A percentile compares a stretch with the other conserved stretches of the same genome.
Conservation (phyloP, 2,888 invertebrate genomes). For the Drosophila phalerata region DNA sequence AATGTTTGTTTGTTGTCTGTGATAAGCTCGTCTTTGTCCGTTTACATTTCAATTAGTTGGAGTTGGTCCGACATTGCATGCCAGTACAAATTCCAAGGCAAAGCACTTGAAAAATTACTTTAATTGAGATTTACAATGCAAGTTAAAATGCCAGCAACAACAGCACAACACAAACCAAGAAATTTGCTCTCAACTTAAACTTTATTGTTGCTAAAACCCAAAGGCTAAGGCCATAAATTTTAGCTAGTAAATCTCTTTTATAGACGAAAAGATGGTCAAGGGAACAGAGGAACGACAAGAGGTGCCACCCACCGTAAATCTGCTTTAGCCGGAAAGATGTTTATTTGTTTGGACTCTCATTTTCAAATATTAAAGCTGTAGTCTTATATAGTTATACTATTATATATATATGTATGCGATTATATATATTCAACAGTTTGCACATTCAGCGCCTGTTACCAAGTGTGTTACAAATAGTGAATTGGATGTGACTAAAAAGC, state of each 20-base stretch:
- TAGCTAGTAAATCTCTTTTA: conserved; percentile 71
- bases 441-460: conserved; percentile 71
- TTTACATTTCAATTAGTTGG: conserved; percentile 63
- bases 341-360: conserved; percentile 54
- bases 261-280: conserved; percentile 33
- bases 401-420: not conserved
- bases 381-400: conserved; percentile 26
- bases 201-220: conserved; percentile 34
- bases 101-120: conserved; percentile 51
- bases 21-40: conserved; percentile 31
- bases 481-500: conserved; percentile 62
- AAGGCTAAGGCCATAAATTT: conserved; percentile 66
- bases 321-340: conserved; percentile 43
- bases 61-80: conserved; percentile 37
- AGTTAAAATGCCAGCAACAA: conserved; percentile 58
- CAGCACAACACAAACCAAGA: conserved; percentile 27
- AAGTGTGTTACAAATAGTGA: conserved; percentile 54
- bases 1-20: conserved; percentile 48
- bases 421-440: conserved; percentile 18
- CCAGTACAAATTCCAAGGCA: conserved; percentile 31
- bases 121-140: conserved; percentile 73
- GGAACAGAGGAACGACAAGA: not conserved
- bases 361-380: conserved; percentile 61
- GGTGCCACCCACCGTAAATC: conserved; percentile 43
- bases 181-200: conserved; percentile 52